Evolutionary conservation across 64 coral and sea anemone genomes (phyloP), one percentile per base, ranked within the genome.

Genomic region (Montipora efflorescens): DNA sequence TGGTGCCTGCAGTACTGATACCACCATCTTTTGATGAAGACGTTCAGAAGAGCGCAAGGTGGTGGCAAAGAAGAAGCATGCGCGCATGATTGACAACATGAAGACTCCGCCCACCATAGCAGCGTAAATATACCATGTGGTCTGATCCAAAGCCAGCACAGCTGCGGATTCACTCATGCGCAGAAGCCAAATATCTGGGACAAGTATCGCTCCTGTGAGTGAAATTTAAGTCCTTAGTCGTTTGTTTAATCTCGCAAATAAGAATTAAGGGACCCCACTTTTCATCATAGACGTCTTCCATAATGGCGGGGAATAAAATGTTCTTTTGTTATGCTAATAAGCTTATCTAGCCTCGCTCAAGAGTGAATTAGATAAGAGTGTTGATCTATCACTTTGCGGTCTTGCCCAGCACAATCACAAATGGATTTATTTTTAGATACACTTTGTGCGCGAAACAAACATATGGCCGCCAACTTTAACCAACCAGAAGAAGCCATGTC

Each of bases 181-280:
- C 45, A 93, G 59, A 36, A 93, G 76, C 92, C 92, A 93, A 19
- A 93, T 86, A 47, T 93, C 92, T n/a, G 92, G 92, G 28, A 86
- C 74, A n/a, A 87, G 84, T 13, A 93, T 45, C 12, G 84, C 84
- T 53, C 75, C 92, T 93, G 75, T 19, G 16, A 47, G 48, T 9
- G 19, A 80, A 80, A 13, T 7, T 67, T 13, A 23, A n/a, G 15
- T 45, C 28, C 36, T 47, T 46, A 48, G 4, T 18, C 28, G 61
- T 64, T 4, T 64, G 53, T 64, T 64, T 23, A 45, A 47, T 21
- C 74, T 76, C 13, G 53, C 6, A 11, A 6, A 57, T 11, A 57
- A 57, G 53, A 57, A 36, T 36, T 36, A 36, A 36, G 36, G 1
- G 36, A 36, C 36, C 36, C 36, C 36, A 36, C 36, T 36, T 36